phyloP scores from a whole-genome alignment of 2,797 vertebrate genomes.

The Eospalax fontanierii region DNA sequence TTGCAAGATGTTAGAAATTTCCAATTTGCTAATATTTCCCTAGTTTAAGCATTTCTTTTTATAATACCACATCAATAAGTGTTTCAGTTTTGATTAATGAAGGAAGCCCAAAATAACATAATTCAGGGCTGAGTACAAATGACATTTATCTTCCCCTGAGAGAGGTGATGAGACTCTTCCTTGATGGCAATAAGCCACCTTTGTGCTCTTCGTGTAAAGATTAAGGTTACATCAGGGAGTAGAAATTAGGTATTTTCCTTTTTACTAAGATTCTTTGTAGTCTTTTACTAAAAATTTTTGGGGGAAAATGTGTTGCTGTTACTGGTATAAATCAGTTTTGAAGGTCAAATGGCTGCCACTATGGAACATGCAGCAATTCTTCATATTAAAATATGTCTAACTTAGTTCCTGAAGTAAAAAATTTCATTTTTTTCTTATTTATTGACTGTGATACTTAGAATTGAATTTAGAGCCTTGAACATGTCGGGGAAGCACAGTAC shows the following conservation, averaged over 20 bases:
- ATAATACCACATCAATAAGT: conserved; percentile 59
- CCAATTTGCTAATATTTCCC: conserved; percentile 73
- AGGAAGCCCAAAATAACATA: conserved; percentile 55
- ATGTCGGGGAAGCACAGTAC: not conserved
- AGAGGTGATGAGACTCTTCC: not conserved
- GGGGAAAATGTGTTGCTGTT: not conserved
- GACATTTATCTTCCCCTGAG: conserved; percentile 63
- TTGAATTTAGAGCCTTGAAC: not conserved
- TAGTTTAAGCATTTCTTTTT: conserved; percentile 67
- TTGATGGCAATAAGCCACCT: conserved; percentile 21
- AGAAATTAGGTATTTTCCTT: conserved; percentile 63
- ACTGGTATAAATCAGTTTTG: not conserved
- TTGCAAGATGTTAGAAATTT: conserved; percentile 68
- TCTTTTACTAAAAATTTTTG: not conserved
- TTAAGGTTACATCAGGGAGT: not conserved
- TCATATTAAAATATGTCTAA: not conserved
- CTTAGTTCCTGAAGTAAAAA: conserved; percentile 55
- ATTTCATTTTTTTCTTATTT: not conserved
- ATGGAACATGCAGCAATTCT: not conserved
- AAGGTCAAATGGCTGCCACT: not conserved
- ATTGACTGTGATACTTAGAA: not conserved
- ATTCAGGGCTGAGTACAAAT: conserved; percentile 29
- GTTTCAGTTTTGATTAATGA: conserved; percentile 72
- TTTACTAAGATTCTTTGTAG: conserved; percentile 46
- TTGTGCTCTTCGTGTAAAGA: conserved; percentile 31